Percentiles rank a stretch among this genome's conserved stretches.
These are phyloP conservation scores for Sardinella longiceps DNA, from an alignment of 2,797 vertebrate genomes.

Conservation along the genomic window DNA sequence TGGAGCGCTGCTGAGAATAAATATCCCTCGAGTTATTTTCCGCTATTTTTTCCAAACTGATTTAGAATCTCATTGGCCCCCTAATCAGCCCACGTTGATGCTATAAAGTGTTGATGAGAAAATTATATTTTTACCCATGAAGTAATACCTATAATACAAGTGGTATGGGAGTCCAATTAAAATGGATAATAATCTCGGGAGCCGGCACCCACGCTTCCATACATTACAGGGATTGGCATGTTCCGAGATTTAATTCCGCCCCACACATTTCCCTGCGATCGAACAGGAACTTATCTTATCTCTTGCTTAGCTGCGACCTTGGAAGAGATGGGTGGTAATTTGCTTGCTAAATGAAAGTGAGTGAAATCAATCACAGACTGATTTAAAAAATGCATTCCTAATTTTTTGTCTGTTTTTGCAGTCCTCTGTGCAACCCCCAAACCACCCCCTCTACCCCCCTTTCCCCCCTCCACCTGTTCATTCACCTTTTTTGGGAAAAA, in stretches of 20 bases:
- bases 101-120: conserved; percentile 60
- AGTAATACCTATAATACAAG: conserved; percentile 57
- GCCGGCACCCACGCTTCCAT: conserved; percentile 48
- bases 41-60: conserved; percentile 55
- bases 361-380: conserved; percentile 26
- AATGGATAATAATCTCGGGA: conserved; percentile 61
- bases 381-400: background rate
- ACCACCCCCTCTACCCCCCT: background rate
- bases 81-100: conserved; percentile 45
- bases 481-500: background rate
- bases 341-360: conserved; percentile 41
- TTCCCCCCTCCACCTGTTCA: background rate
- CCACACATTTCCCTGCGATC: conserved; percentile 46
- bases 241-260: conserved; percentile 49
- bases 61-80: conserved; percentile 56
- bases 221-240: conserved; percentile 62
- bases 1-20: conserved; percentile 64
- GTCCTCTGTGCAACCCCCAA: background rate
- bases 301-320: conserved; percentile 58
- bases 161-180: conserved; percentile 64
- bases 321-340: conserved; percentile 47
- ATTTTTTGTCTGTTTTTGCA: background rate
- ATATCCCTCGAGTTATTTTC: conserved; percentile 62
- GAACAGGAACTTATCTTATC: conserved; percentile 52
- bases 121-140: conserved; percentile 62